Conservation (phyloP, 2,797 vertebrate species). For the Enteromius argenteus region DNA sequence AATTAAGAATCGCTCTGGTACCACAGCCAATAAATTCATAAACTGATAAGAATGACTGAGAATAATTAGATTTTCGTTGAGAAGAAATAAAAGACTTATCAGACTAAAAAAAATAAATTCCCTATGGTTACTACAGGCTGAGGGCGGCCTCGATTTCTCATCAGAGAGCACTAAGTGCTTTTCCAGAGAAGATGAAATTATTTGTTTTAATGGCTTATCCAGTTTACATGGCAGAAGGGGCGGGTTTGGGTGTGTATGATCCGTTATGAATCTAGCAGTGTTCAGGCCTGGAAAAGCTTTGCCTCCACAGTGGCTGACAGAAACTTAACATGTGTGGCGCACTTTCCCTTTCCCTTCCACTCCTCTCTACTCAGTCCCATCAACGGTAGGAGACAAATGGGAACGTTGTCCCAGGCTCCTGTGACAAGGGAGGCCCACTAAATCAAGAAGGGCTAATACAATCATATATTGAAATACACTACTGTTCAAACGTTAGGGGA, state of each 20-base stretch:
- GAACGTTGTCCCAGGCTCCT: not conserved
- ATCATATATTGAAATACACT: not conserved
- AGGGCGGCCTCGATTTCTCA: conserved; percentile 36
- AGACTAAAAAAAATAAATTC: not conserved
- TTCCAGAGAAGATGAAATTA: conserved; percentile 49
- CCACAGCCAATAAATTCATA: conserved; percentile 43
- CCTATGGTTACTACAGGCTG: conserved; percentile 6
- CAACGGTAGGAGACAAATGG: not conserved
- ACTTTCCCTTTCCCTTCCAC: conserved; percentile 22
- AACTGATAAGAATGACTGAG: conserved; percentile 38
- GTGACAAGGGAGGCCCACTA: not conserved
- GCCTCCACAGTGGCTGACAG: not conserved
- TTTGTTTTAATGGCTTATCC: conserved; percentile 46
- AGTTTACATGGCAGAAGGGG: conserved; percentile 36
- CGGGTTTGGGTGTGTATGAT: not conserved
- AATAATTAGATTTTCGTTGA: conserved; percentile 37
- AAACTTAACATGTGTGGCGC: conserved; percentile 21
- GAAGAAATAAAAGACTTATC: conserved; percentile 13
- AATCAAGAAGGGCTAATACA: not conserved
- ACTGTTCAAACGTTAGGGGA: not conserved
- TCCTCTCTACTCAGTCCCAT: not conserved
- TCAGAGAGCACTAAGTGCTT: conserved; percentile 50
- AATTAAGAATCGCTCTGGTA: conserved; percentile 27
- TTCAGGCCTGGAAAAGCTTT: conserved; percentile 35
- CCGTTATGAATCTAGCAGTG: conserved; percentile 39